Evolutionary conservation across 2,113 vertebrate species (phyloP).

Genomic region (Colius striatus): DNA sequence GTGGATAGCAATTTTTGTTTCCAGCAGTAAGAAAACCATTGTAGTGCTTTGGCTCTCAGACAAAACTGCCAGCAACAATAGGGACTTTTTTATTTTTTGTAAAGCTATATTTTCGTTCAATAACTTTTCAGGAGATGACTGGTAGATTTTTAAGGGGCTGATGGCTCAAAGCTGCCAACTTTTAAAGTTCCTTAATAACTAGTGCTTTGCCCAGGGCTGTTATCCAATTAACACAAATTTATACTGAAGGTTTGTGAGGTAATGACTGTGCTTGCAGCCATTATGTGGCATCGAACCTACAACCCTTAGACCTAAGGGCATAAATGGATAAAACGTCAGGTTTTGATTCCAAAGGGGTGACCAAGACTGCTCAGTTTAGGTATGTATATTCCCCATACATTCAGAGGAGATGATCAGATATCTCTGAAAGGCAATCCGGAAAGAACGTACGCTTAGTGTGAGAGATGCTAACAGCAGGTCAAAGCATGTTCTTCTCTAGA

Average conservation of each 20-base stretch:
- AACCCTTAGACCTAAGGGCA: background rate
- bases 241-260: background rate
- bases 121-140: conserved; percentile 1
- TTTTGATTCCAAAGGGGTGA: background rate
- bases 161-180: background rate
- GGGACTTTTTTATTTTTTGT: background rate
- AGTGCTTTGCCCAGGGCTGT: conserved; percentile 12
- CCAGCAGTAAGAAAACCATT: background rate
- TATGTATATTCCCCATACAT: background rate
- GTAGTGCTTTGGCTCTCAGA: background rate
- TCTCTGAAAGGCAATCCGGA: background rate
- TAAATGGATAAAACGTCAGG: background rate
- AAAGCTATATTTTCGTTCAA: background rate
- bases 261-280: background rate
- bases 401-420: background rate
- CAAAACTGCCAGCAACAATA: background rate
- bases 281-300: background rate
- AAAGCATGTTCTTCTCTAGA: background rate
- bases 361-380: background rate
- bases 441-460: background rate
- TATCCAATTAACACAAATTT: conserved; percentile 49
- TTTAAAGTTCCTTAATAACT: conserved; percentile 23
- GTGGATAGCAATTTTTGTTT: background rate
- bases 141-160: background rate
- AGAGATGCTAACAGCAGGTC: background rate